phyloP scores from a whole-genome alignment of 2,888 invertebrate species.

The Diaprepes abbreviatus region DNA sequence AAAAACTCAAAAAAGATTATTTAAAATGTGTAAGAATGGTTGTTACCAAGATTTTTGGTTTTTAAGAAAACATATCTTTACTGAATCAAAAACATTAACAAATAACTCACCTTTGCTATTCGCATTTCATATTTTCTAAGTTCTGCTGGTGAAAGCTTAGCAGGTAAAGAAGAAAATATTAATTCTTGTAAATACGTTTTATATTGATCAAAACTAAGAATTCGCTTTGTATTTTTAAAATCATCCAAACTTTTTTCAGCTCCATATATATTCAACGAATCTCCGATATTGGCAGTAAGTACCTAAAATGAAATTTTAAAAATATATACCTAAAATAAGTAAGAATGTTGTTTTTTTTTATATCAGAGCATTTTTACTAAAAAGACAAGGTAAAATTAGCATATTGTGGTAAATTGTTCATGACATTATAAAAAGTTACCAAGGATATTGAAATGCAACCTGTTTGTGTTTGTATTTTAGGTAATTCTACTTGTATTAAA shows the following conservation, averaged over 20 bases:
- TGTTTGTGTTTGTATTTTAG: too few species aligned
- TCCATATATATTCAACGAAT: conserved; percentile 81
- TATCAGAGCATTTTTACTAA: background rate
- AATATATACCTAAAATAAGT: too few species aligned
- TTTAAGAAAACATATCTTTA: too few species aligned
- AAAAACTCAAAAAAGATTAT: background rate
- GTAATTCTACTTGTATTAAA: too few species aligned
- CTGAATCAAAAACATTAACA: too few species aligned
- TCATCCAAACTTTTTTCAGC: conserved; percentile 86
- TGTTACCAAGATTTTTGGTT: too few species aligned
- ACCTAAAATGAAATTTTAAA: conserved; percentile 70
- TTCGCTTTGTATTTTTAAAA: conserved; percentile 75
- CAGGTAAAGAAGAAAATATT: conserved; percentile 78
- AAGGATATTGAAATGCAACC: too few species aligned
- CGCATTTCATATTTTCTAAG: conserved; percentile 75
- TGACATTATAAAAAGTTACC: too few species aligned
- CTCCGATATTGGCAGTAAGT: conserved; percentile 85
- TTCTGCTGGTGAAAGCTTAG: conserved; percentile 71
- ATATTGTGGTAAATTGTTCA: too few species aligned
- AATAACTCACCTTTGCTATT: conserved; percentile 73
- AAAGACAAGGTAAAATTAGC: too few species aligned
- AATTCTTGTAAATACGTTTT: conserved; percentile 82
- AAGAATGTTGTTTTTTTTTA: background rate
- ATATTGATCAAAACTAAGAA: conserved; percentile 81
- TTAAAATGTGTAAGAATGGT: too few species aligned